A percentile compares a stretch with the other conserved stretches of the same genome.
These are phyloP conservation scores for Microtus oregoni DNA, from an alignment of 2,113 vertebrate species.

Conservation along the genomic window DNA sequence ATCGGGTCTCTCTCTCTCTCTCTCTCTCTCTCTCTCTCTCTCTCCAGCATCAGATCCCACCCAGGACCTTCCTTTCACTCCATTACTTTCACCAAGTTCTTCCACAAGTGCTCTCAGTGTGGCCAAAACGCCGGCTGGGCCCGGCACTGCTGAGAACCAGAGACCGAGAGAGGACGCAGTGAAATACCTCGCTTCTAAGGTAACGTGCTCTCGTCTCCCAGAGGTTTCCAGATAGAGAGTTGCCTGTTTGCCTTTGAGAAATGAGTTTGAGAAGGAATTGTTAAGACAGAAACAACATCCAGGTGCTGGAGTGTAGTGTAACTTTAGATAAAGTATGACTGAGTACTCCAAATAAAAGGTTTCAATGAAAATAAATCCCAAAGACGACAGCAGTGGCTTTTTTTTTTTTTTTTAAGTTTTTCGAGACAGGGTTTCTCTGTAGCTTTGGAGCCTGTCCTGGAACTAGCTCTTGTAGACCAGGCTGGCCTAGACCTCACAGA, in stretches of 20 bases:
- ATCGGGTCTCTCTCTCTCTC: background rate
- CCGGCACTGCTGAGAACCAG: constrained; percentile 88
- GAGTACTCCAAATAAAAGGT: background rate
- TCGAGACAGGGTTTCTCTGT: too few relatives aligned
- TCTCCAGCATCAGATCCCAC: constrained; percentile 87
- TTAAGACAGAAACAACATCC: constrained; percentile 10
- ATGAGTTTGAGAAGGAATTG: constrained; percentile 31
- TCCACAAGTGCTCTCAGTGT: constrained; percentile 83
- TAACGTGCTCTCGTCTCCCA: constrained; percentile 70
- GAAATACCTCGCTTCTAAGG: constrained; percentile 94
- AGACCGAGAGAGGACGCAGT: constrained; percentile 89
- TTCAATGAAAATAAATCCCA: background rate
- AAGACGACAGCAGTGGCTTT: background rate
- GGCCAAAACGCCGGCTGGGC: constrained; percentile 82
- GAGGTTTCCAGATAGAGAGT: background rate
- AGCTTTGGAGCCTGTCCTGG: too few relatives aligned
- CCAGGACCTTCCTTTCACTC: constrained; percentile 92
- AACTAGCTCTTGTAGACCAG: too few relatives aligned
- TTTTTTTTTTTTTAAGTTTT: too few relatives aligned
- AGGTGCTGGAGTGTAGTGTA: background rate
- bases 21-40: background rate
- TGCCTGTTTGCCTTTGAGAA: constrained; percentile 42
- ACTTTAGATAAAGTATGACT: background rate
- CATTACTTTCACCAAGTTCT: constrained; percentile 87
- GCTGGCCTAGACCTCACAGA: too few relatives aligned